Evolutionary conservation across 2,797 vertebrate species (phyloP), one percentile per base, ranked within the genome.

Genomic region (Poecilia wingei): DNA sequence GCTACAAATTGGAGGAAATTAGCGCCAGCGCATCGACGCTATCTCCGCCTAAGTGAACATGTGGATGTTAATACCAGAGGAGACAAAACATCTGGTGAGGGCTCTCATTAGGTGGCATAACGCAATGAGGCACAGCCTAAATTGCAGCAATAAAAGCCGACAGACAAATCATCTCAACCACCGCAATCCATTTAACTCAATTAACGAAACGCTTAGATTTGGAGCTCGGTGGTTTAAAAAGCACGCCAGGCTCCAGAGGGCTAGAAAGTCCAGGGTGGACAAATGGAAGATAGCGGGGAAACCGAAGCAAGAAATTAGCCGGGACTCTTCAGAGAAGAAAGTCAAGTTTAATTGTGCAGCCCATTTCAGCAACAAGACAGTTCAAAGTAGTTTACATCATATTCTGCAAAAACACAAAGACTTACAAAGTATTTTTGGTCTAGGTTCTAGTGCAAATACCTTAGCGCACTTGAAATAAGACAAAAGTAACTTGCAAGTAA

Each of bases 141-240:
- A 95, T 94, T 89, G 89, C 85, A 14, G 92, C 91, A 89, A 93
- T 94, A 94, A 94, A 93, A 93, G 91, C 89, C 87, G 87, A 93
- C 92, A 91, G 93, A 94, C 93, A 92, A 94, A 94, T 95, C 92
- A 93, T 94, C 93, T 92, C 90, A 78, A 91, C 92, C 93, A 93
- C 91, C 92, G 82, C 91, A 88, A 93, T 93, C 92, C 93, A 94
- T 94, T 95, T 93, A 93, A 93, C 88, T 94, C 94, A 93, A 93
- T 93, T 93, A 94, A 93, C 85, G 85, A 86, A 84, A 89, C 78
- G 85, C 77, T 53, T 82, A 75, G 82, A 93, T 88, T 86, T 76
- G 82, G 43, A 85, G 88, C 86, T 85, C 86, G 72, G 88, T 80
- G 87, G 83, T 80, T 91, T 91, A 86, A 91, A 53, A 91, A 93